Percentiles rank a stretch among this genome's conserved stretches.
phyloP scores from a whole-genome alignment of 2,113 vertebrate genomes.

The Coregonus clupeaformis region DNA sequence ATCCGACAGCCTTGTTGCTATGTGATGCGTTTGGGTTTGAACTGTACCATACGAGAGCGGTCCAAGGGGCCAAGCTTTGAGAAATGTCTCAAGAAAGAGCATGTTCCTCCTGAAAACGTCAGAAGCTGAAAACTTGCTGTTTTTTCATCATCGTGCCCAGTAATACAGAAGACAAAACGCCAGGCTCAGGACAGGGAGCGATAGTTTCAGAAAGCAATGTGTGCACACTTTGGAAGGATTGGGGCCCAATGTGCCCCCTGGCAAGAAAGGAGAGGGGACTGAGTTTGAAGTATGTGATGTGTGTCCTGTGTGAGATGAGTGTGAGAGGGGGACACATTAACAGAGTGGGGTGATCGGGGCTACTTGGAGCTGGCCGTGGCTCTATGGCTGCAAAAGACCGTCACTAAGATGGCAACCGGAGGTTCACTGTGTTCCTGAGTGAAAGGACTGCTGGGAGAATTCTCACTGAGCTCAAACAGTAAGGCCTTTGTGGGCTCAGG shows the following conservation, averaged over 20 bases:
- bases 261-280: slow-evolving; percentile 56
- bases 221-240: slow-evolving; percentile 51
- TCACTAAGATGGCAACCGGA: slow-evolving; percentile 82
- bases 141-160: slow-evolving; percentile 6
- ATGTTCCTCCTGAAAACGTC: not conserved
- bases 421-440: slow-evolving; percentile 81
- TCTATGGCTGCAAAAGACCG: slow-evolving; percentile 75
- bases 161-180: not conserved
- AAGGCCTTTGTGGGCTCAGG: slow-evolving; percentile 74
- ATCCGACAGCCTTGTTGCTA: slow-evolving; percentile 30
- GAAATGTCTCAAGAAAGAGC: not conserved
- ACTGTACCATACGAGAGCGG: slow-evolving; percentile 32
- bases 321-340: slow-evolving; percentile 70
- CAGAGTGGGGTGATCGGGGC: slow-evolving; percentile 72
- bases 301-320: slow-evolving; percentile 71
- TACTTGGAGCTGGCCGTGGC: slow-evolving; percentile 74
- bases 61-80: slow-evolving; percentile 9
- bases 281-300: slow-evolving; percentile 57
- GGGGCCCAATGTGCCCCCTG: slow-evolving; percentile 53
- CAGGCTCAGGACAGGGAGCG: slow-evolving; percentile 6
- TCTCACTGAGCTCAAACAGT: slow-evolving; percentile 80
- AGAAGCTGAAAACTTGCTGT: not conserved
- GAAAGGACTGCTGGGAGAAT: slow-evolving; percentile 80
- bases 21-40: not conserved
- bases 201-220: slow-evolving; percentile 46